Evolutionary conservation across 2,797 vertebrate genomes (phyloP).

Genomic region (Platalea minor): DNA sequence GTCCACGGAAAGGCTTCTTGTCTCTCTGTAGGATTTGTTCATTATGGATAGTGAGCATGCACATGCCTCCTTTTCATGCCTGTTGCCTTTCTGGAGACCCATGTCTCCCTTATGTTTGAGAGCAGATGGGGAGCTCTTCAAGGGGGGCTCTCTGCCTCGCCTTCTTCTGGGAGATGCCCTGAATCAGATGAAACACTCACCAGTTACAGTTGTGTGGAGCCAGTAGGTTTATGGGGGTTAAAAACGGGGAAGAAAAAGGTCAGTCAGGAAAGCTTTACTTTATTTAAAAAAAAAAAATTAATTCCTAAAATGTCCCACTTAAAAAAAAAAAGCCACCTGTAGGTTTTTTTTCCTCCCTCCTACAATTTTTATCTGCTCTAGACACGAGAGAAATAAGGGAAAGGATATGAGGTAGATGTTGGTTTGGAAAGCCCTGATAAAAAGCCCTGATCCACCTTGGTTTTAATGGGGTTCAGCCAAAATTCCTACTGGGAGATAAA

Average conservation of each 20-base stretch:
- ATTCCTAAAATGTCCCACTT: background rate
- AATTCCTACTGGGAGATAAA: background rate
- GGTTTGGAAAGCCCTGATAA: background rate
- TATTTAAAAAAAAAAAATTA: background rate
- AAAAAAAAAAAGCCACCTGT: background rate
- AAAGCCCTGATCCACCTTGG: background rate
- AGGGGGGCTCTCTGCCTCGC: background rate
- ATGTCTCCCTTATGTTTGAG: background rate
- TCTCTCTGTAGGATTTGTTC: background rate
- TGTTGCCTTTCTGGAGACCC: background rate
- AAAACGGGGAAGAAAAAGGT: rapidly evolving
- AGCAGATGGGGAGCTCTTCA: background rate
- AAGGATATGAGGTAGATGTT: background rate
- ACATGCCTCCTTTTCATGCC: background rate
- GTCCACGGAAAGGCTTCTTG: background rate
- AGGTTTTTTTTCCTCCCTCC: background rate
- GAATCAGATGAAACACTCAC: background rate
- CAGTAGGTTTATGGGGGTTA: background rate
- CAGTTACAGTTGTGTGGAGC: background rate
- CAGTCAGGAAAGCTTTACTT: background rate
- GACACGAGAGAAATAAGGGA: background rate
- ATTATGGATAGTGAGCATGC: background rate
- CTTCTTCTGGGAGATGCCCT: background rate
- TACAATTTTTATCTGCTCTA: background rate
- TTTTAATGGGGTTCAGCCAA: background rate